Base-by-base conservation (phyloP, 2,113 vertebrate species). In the Charadrius vociferus region DNA sequence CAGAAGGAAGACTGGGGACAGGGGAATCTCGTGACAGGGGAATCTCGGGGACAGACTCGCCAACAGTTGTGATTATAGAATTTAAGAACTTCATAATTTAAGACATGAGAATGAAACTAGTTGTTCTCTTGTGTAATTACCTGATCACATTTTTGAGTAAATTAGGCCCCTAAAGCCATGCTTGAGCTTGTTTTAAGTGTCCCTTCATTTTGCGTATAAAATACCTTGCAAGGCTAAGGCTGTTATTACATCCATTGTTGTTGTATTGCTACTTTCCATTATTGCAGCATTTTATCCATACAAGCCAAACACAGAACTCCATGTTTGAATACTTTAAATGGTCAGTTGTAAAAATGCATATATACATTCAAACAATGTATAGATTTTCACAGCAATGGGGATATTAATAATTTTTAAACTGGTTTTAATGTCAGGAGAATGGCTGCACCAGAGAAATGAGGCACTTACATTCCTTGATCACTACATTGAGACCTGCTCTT, bases 381-480 rank as follows among this genome's bases (percentile, higher is more conserved):
- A 59, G 7, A 32, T 66, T 80, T 78, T 74, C 26, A 63, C 61
- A 14, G 3, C 3, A 81, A 63, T 50, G 52, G 4, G 21, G 14
- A 22, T 65, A 71, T 18, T 53, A 73, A 37, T 58, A 71, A 19
- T 55, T 71, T 81, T 70, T n/a, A 12, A 37, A 30, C 71, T 58
- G 12, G 1, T n/a, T 86, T 20, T 81, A 50, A 53, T 67, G 14
- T 3, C 58, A 32, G 7, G 9, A 47, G 32, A 86, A 73, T 49
- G 7, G 34, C 15, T 73, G 7, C 12, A 20, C 32, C 36, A 39
- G 12, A 91, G 65, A 91, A 91, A 78, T 15, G 5, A 85, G 37
- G 27, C 10, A 43, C 41, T 83, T 50, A 19, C 26, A 6, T 18
- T 59, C 18, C 0, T 0, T n/a, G 19, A 9, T 2, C 3, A 29